Evolutionary conservation across 2,113 vertebrate species (phyloP).

Genomic region (Ivindomyrus marchei): DNA sequence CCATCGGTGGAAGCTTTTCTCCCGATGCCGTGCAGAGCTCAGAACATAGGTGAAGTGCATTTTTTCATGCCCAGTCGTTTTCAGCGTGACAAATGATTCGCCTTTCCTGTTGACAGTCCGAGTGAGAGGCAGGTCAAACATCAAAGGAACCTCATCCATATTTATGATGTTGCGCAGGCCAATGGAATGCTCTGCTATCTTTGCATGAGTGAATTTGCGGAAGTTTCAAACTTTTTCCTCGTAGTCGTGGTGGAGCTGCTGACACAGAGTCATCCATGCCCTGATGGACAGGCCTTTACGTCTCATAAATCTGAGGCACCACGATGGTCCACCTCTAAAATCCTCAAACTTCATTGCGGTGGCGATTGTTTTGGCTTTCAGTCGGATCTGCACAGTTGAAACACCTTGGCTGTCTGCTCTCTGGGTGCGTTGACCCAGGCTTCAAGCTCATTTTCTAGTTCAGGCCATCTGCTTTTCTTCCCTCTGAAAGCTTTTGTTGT

Average conservation of each 20-base stretch:
- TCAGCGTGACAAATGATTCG: not conserved
- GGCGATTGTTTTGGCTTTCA: too few species aligned
- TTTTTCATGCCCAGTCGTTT: not conserved
- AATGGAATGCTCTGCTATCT: not conserved
- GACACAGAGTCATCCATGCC: not conserved
- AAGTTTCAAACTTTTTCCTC: not conserved
- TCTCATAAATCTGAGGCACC: not conserved
- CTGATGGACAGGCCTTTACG: too few species aligned
- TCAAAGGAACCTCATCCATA: not conserved
- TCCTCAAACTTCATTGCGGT: not conserved
- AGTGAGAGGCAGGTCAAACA: not conserved
- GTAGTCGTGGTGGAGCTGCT: not conserved
- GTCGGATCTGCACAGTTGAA: not conserved
- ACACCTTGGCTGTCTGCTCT: not conserved
- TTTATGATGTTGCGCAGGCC: not conserved
- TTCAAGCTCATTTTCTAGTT: not conserved
- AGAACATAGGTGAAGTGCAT: not conserved
- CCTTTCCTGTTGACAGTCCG: not conserved
- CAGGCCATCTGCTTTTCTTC: not conserved
- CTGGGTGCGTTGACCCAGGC: not conserved
- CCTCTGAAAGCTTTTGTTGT: not conserved
- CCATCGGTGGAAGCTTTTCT: too few species aligned
- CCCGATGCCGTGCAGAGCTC: not conserved
- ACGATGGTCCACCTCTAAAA: not conserved
- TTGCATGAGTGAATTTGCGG: not conserved